A percentile compares a stretch with the other conserved stretches of the same genome.
Evolutionary conservation across 2,797 vertebrate species (phyloP).

Genomic region (Lithobates sylvaticus): DNA sequence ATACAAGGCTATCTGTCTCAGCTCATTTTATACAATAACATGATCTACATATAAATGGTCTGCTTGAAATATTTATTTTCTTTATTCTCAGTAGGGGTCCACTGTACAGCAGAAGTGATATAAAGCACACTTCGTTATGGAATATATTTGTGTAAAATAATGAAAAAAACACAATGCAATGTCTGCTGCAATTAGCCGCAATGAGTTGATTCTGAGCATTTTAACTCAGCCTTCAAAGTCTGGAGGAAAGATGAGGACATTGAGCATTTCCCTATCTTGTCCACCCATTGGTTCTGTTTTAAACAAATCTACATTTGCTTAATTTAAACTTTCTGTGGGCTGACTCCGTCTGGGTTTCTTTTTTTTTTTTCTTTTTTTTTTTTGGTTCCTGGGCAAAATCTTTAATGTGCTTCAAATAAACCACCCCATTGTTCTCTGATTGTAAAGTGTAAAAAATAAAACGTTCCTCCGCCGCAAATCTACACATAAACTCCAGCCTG

Average conservation of each 20-base stretch:
- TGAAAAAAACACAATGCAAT: constrained; percentile 73
- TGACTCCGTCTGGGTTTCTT: constrained; percentile 65
- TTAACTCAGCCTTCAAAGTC: constrained; percentile 74
- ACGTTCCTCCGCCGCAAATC: constrained; percentile 76
- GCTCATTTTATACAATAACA: constrained; percentile 1
- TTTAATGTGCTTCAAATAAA: constrained; percentile 81
- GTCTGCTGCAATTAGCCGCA: constrained; percentile 74
- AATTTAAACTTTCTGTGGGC: constrained; percentile 73
- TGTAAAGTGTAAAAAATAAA: constrained; percentile 80
- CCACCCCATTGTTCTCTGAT: constrained; percentile 76
- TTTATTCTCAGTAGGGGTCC: constrained; percentile 28
- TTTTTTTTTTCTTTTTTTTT: background rate
- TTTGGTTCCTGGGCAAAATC: constrained; percentile 65
- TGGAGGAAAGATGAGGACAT: constrained; percentile 68
- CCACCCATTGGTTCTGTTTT: constrained; percentile 73
- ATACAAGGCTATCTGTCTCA: background rate
- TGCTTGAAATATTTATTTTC: constrained; percentile 49
- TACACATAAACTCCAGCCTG: constrained; percentile 18
- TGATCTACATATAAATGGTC: constrained; percentile 33
- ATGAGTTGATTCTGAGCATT: constrained; percentile 72
- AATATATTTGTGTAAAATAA: constrained; percentile 72
- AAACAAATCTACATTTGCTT: constrained; percentile 75
- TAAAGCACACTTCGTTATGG: constrained; percentile 66
- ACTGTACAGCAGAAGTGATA: constrained; percentile 43
- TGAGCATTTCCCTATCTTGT: constrained; percentile 69